Evolutionary conservation across 2,797 vertebrate genomes (phyloP).

Genomic region (Argyrosomus regius): DNA sequence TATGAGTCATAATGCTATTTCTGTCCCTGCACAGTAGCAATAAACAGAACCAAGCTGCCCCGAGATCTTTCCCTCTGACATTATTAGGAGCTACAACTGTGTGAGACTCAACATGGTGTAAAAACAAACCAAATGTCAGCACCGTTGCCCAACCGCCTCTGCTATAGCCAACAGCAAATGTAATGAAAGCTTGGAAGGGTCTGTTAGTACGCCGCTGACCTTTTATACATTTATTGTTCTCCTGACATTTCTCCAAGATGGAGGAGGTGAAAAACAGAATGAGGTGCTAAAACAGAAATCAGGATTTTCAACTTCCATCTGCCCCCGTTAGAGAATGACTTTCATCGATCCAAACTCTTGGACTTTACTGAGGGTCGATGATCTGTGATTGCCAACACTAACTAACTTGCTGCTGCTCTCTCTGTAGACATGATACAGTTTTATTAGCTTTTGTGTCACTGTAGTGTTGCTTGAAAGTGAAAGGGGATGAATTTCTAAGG

Average conservation of each 20-base stretch:
- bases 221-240: slow-evolving; percentile 85
- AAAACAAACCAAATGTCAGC: slow-evolving; percentile 90
- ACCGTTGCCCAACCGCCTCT: slow-evolving; percentile 73
- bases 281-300: slow-evolving; percentile 77
- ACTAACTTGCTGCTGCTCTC: slow-evolving; percentile 76
- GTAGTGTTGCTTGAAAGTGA: slow-evolving; percentile 61
- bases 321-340: slow-evolving; percentile 77
- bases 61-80: slow-evolving; percentile 84
- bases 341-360: slow-evolving; percentile 85
- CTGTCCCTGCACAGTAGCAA: slow-evolving; percentile 79
- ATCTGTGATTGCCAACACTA: slow-evolving; percentile 82
- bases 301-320: slow-evolving; percentile 72
- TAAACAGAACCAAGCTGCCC: slow-evolving; percentile 75
- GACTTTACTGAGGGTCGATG: slow-evolving; percentile 78
- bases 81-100: slow-evolving; percentile 85
- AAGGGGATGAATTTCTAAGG: slow-evolving; percentile 34
- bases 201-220: slow-evolving; percentile 87
- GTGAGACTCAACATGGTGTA: slow-evolving; percentile 83
- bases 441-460: slow-evolving; percentile 76
- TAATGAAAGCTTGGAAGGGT: slow-evolving; percentile 85
- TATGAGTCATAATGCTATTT: slow-evolving; percentile 66
- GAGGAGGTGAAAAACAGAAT: slow-evolving; percentile 79
- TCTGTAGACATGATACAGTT: slow-evolving; percentile 69
- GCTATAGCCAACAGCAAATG: slow-evolving; percentile 80
- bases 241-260: slow-evolving; percentile 86